Percentiles rank a stretch among this genome's conserved stretches.
phyloP scores from a whole-genome alignment of 2,888 invertebrate species.

The Drosophila formosana region DNA sequence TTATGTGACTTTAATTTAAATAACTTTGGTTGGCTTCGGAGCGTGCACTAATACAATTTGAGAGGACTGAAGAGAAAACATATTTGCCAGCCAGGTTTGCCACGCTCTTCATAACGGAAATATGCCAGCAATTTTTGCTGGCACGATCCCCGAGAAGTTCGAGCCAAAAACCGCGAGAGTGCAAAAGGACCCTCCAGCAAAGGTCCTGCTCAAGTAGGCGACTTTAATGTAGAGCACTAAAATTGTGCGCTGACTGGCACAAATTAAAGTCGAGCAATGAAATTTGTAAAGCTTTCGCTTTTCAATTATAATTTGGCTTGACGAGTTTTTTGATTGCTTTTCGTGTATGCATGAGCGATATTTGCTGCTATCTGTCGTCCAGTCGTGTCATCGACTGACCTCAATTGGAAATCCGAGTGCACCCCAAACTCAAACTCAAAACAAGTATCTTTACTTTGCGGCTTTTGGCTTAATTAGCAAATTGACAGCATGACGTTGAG shows the following conservation, averaged over 20 bases:
- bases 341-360: constrained; percentile 58
- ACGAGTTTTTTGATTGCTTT: constrained; percentile 71
- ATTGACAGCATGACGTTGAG: constrained; percentile 65
- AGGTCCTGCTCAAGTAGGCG: constrained; percentile 23
- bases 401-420: constrained; percentile 50
- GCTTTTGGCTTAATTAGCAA: constrained; percentile 65
- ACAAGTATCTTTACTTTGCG: constrained; percentile 57
- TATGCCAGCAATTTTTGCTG: constrained; percentile 54
- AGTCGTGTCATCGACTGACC: constrained; percentile 49
- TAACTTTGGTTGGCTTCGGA: constrained; percentile 62
- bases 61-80: constrained; percentile 30
- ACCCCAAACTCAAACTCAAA: constrained; percentile 12
- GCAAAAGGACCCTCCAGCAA: constrained; percentile 32
- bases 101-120: constrained; percentile 46
- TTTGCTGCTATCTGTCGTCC: constrained; percentile 58
- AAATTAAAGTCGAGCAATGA: constrained; percentile 68
- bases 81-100: constrained; percentile 49
- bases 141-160: constrained; percentile 23
- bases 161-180: constrained; percentile 35
- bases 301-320: constrained; percentile 64
- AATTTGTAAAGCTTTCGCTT: constrained; percentile 74
- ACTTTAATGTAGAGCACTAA: constrained; percentile 34
- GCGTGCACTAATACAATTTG: constrained; percentile 61
- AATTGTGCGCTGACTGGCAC: constrained; percentile 39
- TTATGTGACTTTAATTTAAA: constrained; percentile 71